These are phyloP conservation scores for Elgaria multicarinata DNA, from an alignment of 2,113 vertebrate species.

Conservation along the genomic window DNA sequence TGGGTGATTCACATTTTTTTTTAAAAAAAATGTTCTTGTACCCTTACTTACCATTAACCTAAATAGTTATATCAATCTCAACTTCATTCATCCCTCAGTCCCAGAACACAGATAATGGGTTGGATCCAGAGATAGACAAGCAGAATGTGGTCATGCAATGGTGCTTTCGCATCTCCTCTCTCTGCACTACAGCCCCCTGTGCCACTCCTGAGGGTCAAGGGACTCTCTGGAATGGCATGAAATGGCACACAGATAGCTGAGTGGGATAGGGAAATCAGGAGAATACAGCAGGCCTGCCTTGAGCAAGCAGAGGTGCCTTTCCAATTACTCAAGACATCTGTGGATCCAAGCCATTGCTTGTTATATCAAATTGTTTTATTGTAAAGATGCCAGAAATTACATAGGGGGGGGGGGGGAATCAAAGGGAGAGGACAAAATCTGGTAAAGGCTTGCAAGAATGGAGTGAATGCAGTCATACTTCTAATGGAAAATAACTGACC, in stretches of 20 bases:
- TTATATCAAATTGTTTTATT: background rate
- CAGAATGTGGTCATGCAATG: background rate
- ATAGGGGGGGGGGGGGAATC: background rate
- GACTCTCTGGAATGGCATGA: background rate
- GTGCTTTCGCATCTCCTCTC: background rate
- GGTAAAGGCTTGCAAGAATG: background rate
- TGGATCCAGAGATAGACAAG: background rate
- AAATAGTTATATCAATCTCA: background rate
- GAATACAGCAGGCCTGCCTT: background rate
- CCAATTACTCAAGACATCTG: background rate
- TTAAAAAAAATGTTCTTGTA: no score
- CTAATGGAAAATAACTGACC: constrained; percentile 45
- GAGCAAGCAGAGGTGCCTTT: background rate
- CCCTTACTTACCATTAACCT: background rate
- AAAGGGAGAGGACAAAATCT: background rate
- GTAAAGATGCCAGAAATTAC: background rate
- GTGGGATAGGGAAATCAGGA: no score
- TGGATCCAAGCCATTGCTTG: background rate
- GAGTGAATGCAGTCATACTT: background rate
- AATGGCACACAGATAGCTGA: background rate
- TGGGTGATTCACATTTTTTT: no score
- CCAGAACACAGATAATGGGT: background rate
- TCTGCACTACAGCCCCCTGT: no score
- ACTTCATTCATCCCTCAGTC: background rate
- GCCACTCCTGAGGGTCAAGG: background rate